Evolutionary conservation across 2,113 vertebrate species (phyloP).

Genomic region (Equus przewalskii): DNA sequence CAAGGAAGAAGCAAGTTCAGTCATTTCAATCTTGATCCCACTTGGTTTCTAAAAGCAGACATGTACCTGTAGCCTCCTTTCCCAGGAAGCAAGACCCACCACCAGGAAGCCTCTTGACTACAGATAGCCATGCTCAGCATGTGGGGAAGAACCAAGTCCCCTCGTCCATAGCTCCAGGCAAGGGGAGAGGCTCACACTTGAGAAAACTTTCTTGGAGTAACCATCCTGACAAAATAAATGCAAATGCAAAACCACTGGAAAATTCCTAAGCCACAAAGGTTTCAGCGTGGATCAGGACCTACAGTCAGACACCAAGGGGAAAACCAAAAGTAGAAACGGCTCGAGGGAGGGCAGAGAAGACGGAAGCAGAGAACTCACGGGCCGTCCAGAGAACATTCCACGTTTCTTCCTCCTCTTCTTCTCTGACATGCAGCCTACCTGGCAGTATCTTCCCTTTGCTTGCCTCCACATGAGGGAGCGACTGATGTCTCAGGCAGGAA

Average conservation of each 20-base stretch:
- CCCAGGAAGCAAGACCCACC: background rate
- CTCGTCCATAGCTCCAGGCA: background rate
- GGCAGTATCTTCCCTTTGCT: background rate
- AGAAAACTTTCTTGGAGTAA: background rate
- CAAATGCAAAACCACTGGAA: slow-evolving; percentile 28
- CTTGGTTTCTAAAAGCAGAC: slow-evolving; percentile 39
- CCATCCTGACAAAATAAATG: background rate
- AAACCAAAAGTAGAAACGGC: background rate
- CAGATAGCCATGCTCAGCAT: background rate
- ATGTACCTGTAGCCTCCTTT: background rate
- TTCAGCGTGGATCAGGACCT: background rate
- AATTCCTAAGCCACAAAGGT: background rate
- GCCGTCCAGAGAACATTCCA: background rate
- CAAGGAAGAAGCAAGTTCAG: background rate
- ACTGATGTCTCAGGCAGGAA: background rate
- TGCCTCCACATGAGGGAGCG: background rate
- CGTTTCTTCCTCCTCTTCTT: background rate
- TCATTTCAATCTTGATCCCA: background rate
- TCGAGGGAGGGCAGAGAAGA: background rate
- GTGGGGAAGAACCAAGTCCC: background rate
- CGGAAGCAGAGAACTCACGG: background rate
- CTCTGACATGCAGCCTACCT: background rate
- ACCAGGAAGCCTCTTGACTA: background rate
- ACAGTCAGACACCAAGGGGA: background rate
- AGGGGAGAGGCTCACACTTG: background rate